Evolutionary conservation across 2,888 invertebrate genomes (phyloP).

Genomic region (Phortica magna): DNA sequence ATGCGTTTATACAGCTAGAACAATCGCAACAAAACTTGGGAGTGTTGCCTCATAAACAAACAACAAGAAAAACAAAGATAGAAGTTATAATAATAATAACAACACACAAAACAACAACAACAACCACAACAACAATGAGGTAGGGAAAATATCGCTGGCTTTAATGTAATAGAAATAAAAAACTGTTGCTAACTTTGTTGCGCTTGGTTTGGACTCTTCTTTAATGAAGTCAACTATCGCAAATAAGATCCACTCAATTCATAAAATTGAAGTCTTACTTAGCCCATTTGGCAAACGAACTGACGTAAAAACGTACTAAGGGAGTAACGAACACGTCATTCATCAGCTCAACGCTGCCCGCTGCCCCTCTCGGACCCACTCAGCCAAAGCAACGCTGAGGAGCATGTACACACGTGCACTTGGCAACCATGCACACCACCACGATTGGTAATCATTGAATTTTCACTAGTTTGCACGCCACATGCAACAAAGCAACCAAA

Average conservation of each 20-base stretch:
- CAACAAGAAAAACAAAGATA: not conserved
- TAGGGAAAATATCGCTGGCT: slow-evolving; percentile 8
- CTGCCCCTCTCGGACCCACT: not conserved
- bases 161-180: not conserved
- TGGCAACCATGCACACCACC: slow-evolving; percentile 11
- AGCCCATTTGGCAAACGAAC: not conserved
- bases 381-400: not conserved
- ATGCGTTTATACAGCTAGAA: not conserved
- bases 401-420: slow-evolving; percentile 31
- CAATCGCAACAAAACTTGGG: slow-evolving; percentile 71
- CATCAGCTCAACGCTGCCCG: not conserved
- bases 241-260: slow-evolving; percentile 23
- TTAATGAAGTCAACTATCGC: slow-evolving; percentile 27
- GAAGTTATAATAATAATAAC: slow-evolving; percentile 15
- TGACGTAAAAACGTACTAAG: not conserved
- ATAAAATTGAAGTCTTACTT: slow-evolving; percentile 30
- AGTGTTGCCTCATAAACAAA: slow-evolving; percentile 54
- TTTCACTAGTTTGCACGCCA: slow-evolving; percentile 7
- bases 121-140: slow-evolving; percentile 7
- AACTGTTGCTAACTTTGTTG: not conserved
- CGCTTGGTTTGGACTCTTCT: not conserved
- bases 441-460: slow-evolving; percentile 5
- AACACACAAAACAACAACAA: not conserved
- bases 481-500: slow-evolving; percentile 4
- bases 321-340: not conserved